Conservation (phyloP, 2,797 vertebrate species). For the Poeciliopsis turneri region DNA sequence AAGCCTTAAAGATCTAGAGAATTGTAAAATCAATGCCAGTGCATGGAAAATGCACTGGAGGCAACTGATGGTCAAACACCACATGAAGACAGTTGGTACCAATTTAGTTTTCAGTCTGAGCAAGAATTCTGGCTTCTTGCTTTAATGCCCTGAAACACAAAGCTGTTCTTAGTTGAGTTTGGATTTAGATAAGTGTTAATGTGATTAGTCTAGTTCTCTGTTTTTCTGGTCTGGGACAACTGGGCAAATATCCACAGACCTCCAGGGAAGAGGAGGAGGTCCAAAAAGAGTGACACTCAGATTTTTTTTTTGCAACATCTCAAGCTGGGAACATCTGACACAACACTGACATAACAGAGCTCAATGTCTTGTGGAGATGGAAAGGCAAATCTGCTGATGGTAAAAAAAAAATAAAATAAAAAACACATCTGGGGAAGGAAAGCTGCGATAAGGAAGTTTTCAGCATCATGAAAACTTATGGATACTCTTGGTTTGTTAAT, state of each 20-base stretch:
- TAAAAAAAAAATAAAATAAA: too few species aligned
- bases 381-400: too few species aligned
- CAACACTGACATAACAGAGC: neutral
- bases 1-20: neutral
- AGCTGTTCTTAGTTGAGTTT: neutral
- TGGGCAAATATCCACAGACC: neutral
- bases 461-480: too few species aligned
- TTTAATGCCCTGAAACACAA: neutral
- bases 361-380: too few species aligned
- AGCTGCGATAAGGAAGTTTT: neutral
- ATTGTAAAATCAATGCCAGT: neutral
- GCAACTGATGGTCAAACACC: neutral
- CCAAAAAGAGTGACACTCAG: neutral
- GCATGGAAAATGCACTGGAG: neutral
- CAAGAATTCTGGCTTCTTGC: neutral
- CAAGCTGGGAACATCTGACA: neutral
- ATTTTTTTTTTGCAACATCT: neutral
- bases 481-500: neutral
- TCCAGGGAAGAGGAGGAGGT: neutral
- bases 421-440: neutral
- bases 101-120: neutral
- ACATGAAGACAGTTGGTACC: neutral
- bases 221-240: neutral
- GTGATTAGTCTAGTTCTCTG: neutral
- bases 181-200: neutral